phyloP scores from a whole-genome alignment of 30 jellyfish, hydroid and myxozoan species.

The Pelagia noctiluca region DNA sequence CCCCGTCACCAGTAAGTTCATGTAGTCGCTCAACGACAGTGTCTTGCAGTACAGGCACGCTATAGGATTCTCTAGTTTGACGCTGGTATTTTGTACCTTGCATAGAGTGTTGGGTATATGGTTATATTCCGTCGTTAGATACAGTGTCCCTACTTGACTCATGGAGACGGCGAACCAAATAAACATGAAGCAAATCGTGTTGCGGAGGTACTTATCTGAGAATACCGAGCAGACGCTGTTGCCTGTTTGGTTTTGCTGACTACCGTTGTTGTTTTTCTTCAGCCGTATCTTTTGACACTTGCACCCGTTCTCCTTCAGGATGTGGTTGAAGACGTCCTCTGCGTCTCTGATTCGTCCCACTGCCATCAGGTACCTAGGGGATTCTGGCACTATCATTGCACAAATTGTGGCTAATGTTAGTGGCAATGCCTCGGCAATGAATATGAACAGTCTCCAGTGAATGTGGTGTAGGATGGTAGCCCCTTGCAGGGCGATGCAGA shows the following conservation, averaged over 20 bases:
- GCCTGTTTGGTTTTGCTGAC: not conserved
- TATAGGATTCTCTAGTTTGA: slow-evolving; percentile 57
- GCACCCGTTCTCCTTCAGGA: slow-evolving; percentile 43
- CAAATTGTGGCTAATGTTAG: slow-evolving; percentile 56
- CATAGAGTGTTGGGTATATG: slow-evolving; percentile 68
- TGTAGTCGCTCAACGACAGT: slow-evolving; percentile 53
- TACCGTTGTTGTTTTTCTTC: not conserved
- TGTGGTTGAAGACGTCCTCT: slow-evolving; percentile 58
- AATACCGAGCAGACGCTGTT: slow-evolving; percentile 32
- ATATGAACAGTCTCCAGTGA: slow-evolving; percentile 65
- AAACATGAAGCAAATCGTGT: slow-evolving; percentile 60
- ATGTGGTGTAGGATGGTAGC: slow-evolving; percentile 62
- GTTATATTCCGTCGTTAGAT: slow-evolving; percentile 65
- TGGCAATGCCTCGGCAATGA: slow-evolving; percentile 73
- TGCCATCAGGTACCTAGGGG: slow-evolving; percentile 67
- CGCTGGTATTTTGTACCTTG: slow-evolving; percentile 2
- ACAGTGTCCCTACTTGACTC: slow-evolving; percentile 78
- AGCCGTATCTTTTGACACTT: slow-evolving; percentile 49
- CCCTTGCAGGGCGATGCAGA: slow-evolving; percentile 72
- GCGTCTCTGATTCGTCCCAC: slow-evolving; percentile 60
- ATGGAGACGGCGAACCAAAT: slow-evolving; percentile 76
- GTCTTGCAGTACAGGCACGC: slow-evolving; percentile 68
- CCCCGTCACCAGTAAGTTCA: slow-evolving; percentile 60
- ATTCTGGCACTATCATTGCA: slow-evolving; percentile 65
- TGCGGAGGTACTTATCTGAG: slow-evolving; percentile 47